These are phyloP conservation scores for Hirundo rustica DNA, from an alignment of 2,797 vertebrate species.

Conservation along the genomic window DNA sequence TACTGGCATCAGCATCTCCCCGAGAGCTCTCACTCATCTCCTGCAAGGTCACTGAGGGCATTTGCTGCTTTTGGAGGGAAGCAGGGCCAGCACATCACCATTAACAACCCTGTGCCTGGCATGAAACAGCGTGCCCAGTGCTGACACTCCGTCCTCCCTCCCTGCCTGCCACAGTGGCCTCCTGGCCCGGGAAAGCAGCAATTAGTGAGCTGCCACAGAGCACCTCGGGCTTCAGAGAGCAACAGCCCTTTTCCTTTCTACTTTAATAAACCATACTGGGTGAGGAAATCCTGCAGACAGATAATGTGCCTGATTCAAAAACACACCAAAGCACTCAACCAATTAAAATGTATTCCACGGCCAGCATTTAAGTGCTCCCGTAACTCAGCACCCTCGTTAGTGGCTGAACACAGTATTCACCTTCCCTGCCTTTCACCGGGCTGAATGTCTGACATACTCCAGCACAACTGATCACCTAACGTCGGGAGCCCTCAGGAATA, in stretches of 20 bases:
- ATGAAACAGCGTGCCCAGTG: background rate
- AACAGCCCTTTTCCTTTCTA: background rate
- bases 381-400: background rate
- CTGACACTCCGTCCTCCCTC: background rate
- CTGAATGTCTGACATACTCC: background rate
- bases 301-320: background rate
- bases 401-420: background rate
- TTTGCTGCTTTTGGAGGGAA: background rate
- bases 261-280: background rate
- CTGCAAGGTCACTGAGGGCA: background rate
- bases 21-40: background rate
- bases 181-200: background rate
- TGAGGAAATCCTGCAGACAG: background rate
- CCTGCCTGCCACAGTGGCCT: background rate
- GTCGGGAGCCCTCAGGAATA: rapidly evolving
- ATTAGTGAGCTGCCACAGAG: background rate
- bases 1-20: background rate
- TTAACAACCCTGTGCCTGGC: background rate
- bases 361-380: background rate
- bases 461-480: background rate
- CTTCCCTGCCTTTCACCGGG: background rate
- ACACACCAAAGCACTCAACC: background rate
- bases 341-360: background rate
- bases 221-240: background rate
- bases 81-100: background rate